These are phyloP conservation scores for Dynastes grantii DNA, from an alignment of 2,888 invertebrate genomes.

Conservation along the genomic window DNA sequence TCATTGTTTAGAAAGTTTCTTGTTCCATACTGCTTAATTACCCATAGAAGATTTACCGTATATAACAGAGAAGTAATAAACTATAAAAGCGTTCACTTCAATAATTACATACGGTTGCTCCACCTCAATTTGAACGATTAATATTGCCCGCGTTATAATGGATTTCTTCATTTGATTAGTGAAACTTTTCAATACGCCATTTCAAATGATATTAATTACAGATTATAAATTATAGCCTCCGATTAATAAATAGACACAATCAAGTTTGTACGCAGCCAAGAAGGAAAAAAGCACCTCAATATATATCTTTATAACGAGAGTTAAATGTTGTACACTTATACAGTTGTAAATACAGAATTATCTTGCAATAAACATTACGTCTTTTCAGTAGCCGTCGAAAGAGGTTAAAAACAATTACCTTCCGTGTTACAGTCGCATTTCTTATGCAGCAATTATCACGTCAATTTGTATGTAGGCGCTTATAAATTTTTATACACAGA, in stretches of 20 bases:
- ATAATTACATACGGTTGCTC: conserved; percentile 4
- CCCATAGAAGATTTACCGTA: conserved; percentile 5
- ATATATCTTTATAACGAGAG: background rate
- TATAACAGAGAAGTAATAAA: conserved; percentile 8
- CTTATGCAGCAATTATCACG: background rate
- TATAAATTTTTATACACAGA: background rate
- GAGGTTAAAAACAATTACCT: background rate
- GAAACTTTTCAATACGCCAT: conserved; percentile 1
- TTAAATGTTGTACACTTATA: background rate
- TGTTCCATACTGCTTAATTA: conserved; percentile 13
- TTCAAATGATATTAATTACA: conserved; percentile 11
- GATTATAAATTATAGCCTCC: conserved; percentile 4
- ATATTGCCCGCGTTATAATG: conserved; percentile 1
- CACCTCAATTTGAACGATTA: conserved; percentile 7
- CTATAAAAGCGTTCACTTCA: conserved; percentile 8
- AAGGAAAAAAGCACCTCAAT: background rate
- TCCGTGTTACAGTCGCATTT: background rate
- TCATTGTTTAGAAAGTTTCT: conserved; percentile 14
- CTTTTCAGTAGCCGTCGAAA: background rate
- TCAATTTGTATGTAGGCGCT: background rate
- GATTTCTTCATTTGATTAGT: conserved; percentile 21
- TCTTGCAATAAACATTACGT: background rate
- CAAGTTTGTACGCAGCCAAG: background rate
- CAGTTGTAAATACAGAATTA: background rate
- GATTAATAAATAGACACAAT: conserved; percentile 1